phyloP scores from a whole-genome alignment of 2,797 vertebrate genomes.

The Smutsia temminckii region DNA sequence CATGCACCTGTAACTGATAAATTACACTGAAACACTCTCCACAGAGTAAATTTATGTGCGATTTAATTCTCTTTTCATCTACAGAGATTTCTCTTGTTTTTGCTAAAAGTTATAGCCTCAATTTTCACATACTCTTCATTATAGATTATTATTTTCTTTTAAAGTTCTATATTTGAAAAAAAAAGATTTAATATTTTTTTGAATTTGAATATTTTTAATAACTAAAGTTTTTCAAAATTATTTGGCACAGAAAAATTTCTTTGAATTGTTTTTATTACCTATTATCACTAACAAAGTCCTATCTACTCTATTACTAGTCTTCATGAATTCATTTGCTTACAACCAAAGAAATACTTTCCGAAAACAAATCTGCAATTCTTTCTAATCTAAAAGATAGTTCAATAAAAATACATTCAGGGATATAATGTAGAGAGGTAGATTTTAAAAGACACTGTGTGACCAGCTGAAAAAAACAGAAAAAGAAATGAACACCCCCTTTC shows the following conservation, averaged over 20 bases:
- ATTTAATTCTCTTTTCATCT: slow-evolving; percentile 64
- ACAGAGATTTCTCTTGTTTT: slow-evolving; percentile 60
- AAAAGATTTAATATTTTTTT: background rate
- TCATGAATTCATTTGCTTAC: background rate
- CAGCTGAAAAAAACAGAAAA: background rate
- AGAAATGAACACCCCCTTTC: background rate
- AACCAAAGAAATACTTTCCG: background rate
- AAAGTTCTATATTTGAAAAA: slow-evolving; percentile 61
- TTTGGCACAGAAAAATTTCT: background rate
- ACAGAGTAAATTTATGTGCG: slow-evolving; percentile 38
- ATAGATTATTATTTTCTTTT: slow-evolving; percentile 52
- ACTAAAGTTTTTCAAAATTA: background rate
- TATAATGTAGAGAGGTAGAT: background rate
- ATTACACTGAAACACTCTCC: slow-evolving; percentile 44
- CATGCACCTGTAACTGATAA: slow-evolving; percentile 32
- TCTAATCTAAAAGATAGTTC: background rate
- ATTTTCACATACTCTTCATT: slow-evolving; percentile 40
- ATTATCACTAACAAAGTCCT: background rate
- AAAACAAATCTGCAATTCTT: background rate
- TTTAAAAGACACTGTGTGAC: background rate
- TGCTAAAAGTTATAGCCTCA: slow-evolving; percentile 54
- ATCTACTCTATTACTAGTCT: background rate
- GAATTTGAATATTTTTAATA: background rate
- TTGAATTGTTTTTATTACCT: background rate
- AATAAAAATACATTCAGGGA: background rate